A percentile compares a stretch with the other conserved stretches of the same genome.
These are phyloP conservation scores for Nomada fabriciana DNA, from an alignment of 2,888 invertebrate species.

Conservation along the genomic window DNA sequence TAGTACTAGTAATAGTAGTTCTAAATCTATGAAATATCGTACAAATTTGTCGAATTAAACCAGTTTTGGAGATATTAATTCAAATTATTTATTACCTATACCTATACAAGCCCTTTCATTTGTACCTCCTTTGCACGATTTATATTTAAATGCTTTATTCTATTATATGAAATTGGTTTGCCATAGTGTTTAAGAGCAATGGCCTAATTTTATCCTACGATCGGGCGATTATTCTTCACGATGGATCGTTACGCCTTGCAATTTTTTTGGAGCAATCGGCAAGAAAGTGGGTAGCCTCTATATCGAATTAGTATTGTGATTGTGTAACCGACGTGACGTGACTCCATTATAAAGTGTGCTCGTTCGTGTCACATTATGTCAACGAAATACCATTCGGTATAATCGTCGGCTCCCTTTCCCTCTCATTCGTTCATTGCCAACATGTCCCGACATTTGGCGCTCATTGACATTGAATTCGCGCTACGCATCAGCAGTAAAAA, in stretches of 20 bases:
- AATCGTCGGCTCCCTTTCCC: constrained; percentile 54
- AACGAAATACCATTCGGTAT: constrained; percentile 68
- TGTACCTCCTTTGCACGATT: too few species aligned
- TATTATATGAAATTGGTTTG: too few species aligned
- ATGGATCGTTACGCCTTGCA: constrained; percentile 45
- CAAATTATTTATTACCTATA: too few species aligned
- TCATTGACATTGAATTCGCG: constrained; percentile 65
- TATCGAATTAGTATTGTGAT: constrained; percentile 83
- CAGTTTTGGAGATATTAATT: too few species aligned
- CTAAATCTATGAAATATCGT: too few species aligned
- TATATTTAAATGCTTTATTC: too few species aligned
- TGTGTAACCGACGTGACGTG: constrained; percentile 84
- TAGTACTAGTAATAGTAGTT: too few species aligned
- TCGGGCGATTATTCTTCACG: constrained; percentile 44
- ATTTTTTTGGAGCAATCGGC: constrained; percentile 35
- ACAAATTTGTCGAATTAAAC: too few species aligned
- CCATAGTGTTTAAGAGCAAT: too few species aligned
- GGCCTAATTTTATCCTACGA: constrained; percentile 12
- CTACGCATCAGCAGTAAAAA: constrained; percentile 13
- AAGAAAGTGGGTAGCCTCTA: constrained; percentile 78
- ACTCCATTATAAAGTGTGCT: constrained; percentile 81
- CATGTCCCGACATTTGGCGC: constrained; percentile 75
- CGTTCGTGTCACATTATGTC: constrained; percentile 73
- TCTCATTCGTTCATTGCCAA: constrained; percentile 43
- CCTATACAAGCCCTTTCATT: too few species aligned